Conservation (phyloP, 2,888 invertebrate genomes). For the Pemphredon lugubris region DNA sequence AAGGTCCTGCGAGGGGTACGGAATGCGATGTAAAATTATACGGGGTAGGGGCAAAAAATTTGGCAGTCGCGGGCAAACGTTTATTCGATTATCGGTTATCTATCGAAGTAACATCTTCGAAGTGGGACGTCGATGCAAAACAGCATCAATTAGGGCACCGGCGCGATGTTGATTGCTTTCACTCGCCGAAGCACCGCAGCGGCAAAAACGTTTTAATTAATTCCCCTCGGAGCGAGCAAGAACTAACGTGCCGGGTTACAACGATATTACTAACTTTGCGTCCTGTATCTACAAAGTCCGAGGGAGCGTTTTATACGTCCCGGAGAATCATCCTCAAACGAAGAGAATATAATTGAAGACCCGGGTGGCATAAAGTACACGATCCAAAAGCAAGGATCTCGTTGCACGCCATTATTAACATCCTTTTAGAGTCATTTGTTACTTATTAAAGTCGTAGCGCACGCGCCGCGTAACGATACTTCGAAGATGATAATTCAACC, state of each 20-base stretch:
- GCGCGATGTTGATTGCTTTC: slow-evolving; percentile 66
- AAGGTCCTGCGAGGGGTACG: too few species aligned
- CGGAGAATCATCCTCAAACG: slow-evolving; percentile 15
- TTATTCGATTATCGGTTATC: slow-evolving; percentile 34
- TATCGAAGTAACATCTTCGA: slow-evolving; percentile 43
- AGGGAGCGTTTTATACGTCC: slow-evolving; percentile 34
- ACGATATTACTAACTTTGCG: slow-evolving; percentile 62
- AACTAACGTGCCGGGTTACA: slow-evolving; percentile 65
- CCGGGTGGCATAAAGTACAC: too few species aligned
- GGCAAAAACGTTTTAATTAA: slow-evolving; percentile 73
- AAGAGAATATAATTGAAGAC: too few species aligned
- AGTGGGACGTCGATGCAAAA: slow-evolving; percentile 62
- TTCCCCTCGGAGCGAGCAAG: slow-evolving; percentile 65
- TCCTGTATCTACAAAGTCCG: slow-evolving; percentile 24
- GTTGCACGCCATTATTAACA: too few species aligned
- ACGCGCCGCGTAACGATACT: too few species aligned
- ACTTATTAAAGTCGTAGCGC: too few species aligned
- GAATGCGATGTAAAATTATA: too few species aligned
- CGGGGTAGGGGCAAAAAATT: too few species aligned
- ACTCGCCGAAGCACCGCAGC: slow-evolving; percentile 47
- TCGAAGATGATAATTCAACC: too few species aligned
- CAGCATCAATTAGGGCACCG: slow-evolving; percentile 70
- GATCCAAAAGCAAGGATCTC: too few species aligned
- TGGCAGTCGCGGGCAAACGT: not conserved
- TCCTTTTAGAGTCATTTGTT: too few species aligned